Base-by-base conservation (phyloP, 1,140 invertebrate species). In the Grapholita molesta region DNA sequence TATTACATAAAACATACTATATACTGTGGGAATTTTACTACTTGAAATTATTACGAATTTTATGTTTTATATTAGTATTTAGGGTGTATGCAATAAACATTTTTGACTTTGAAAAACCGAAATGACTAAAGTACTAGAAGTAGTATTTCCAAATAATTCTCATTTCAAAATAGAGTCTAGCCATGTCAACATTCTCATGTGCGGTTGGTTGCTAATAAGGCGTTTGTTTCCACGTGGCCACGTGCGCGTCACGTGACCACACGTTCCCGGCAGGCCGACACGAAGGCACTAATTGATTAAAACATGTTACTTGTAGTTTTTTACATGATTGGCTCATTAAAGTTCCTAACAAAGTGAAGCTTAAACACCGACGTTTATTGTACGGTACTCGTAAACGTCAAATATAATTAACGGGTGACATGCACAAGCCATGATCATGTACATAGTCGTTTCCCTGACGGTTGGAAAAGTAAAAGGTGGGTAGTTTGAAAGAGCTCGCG, bases 251-350 rank as follows among this genome's bases (percentile, higher is more conserved):
- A 67, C 71, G 67, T 77, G 71, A 67, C 75, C 66, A 15, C 67
- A 69, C 70, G 74, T 66, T 48, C 23, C 48, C 48, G 12, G 68
- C 18, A 48, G n/a, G 21, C 57, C 52, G 69, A 70, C 72, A 67
- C 53, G 53, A 76, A 76, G 68, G 48, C 67, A 67, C 71, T 73
- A 77, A 75, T 75, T 73, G 73, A 77, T 75, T 71, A 71, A 69
- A 73, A 3, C 55, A 61, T 61, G 55, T 61, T 28, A 61, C 55
- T 15, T 32, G 55, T 61, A 61, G n/a, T 61, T 61, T 61, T 61
- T 61, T 61, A 66, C 61, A 77, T 69, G 69, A 77, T 72, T 70
- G 69, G 74, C 70, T 73, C 73, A 77, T 75, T 75, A 77, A 77
- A 77, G 70, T 77, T 74, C 70, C 71, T 74, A 64, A 66, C 32